Conservation (phyloP, 2,113 vertebrate species). For the Setophaga petechia region DNA sequence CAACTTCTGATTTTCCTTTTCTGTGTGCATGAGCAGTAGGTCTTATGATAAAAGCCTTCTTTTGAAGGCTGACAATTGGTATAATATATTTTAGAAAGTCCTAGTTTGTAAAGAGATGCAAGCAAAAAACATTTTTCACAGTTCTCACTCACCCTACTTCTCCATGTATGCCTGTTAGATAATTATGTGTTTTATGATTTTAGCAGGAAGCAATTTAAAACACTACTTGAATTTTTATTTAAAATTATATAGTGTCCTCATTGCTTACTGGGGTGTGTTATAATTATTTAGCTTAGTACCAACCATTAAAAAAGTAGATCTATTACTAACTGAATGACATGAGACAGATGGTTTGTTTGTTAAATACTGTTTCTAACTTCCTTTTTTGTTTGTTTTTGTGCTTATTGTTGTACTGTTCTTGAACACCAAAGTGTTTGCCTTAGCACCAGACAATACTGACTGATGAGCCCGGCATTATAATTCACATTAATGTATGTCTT, state of each 20-base stretch:
- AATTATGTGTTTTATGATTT: constrained; percentile 3
- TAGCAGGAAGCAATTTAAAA: neutral
- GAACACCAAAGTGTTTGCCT: neutral
- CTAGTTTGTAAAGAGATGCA: neutral
- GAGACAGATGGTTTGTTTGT: neutral
- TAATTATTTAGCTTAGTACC: neutral
- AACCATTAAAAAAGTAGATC: neutral
- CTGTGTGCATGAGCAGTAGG: neutral
- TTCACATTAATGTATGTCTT: neutral
- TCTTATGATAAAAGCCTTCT: neutral
- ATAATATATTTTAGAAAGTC: neutral
- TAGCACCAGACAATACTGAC: neutral
- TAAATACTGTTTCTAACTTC: neutral
- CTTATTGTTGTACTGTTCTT: neutral
- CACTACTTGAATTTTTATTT: neutral
- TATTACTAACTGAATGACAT: neutral
- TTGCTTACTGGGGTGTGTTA: neutral
- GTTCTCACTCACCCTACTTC: neutral
- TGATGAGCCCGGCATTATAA: neutral
- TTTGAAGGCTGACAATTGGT: neutral
- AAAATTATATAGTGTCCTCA: neutral
- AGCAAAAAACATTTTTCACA: neutral
- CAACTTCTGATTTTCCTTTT: neutral
- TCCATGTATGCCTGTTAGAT: neutral
- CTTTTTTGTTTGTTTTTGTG: neutral